Conservation (phyloP, 2,113 vertebrate genomes). For the Saccopteryx leptura region DNA sequence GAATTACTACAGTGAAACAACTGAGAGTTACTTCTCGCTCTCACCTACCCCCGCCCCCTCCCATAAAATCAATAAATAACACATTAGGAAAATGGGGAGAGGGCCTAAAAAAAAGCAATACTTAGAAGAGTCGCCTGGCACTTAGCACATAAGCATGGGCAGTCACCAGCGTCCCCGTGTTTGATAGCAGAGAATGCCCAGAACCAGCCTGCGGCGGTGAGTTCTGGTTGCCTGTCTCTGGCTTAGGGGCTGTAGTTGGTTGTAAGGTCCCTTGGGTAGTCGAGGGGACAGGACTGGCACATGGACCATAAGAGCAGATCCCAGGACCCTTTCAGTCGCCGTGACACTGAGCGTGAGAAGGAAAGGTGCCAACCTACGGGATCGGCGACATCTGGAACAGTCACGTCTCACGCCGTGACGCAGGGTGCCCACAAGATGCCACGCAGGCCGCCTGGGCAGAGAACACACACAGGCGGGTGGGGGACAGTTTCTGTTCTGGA, state of each 20-base stretch:
- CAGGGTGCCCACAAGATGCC: not conserved
- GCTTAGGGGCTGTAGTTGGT: not conserved
- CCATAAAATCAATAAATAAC: too few species aligned
- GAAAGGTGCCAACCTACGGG: not conserved
- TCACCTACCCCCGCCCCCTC: too few species aligned
- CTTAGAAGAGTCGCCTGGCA: not conserved
- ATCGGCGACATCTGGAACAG: rapidly evolving
- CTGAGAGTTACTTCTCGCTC: too few species aligned
- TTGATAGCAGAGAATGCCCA: not conserved
- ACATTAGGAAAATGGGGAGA: too few species aligned
- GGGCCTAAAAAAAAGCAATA: not conserved
- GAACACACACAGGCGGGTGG: not conserved
- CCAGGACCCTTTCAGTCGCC: not conserved
- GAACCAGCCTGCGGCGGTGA: rapidly evolving
- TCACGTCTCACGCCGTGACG: rapidly evolving
- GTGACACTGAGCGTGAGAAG: not conserved
- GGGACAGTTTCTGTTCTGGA: too few species aligned
- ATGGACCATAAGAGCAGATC: not conserved
- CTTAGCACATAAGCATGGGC: not conserved
- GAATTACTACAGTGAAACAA: too few species aligned
- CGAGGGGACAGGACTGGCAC: not conserved
- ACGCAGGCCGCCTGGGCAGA: not conserved
- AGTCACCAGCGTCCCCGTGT: rapidly evolving
- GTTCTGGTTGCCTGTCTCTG: not conserved
- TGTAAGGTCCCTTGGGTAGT: not conserved